Evolutionary conservation across 2,888 invertebrate species (phyloP).

Genomic region (Aelia acuminata): DNA sequence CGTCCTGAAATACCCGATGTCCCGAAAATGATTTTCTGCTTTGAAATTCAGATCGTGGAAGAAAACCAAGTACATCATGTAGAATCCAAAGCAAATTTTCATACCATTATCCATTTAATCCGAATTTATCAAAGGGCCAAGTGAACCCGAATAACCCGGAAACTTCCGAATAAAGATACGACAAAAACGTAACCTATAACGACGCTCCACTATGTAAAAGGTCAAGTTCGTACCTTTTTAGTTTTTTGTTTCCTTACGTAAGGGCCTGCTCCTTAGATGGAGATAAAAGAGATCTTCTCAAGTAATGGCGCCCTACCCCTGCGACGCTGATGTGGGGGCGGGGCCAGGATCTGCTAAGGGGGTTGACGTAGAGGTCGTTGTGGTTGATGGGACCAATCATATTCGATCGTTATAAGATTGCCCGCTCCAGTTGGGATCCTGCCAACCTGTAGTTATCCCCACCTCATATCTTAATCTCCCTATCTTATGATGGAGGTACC

Average conservation of each 20-base stretch:
- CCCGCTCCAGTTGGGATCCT: neutral
- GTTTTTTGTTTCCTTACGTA: no score
- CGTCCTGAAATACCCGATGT: no score
- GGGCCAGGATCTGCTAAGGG: neutral
- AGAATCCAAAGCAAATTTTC: no score
- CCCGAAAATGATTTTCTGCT: no score
- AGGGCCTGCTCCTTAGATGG: neutral
- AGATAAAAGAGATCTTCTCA: neutral
- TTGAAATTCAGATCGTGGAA: no score
- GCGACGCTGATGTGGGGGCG: neutral
- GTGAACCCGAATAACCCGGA: no score
- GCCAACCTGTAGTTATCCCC: neutral
- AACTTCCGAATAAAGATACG: neutral
- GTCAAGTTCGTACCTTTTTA: neutral
- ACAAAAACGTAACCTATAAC: neutral
- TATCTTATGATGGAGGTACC: neutral
- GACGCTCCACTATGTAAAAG: neutral
- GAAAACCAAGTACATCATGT: no score
- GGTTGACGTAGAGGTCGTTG: neutral
- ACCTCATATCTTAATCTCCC: neutral
- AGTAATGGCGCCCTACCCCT: neutral
- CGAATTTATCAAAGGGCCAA: no score
- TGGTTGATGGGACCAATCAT: neutral
- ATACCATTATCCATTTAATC: no score
- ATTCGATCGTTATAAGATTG: neutral